Evolutionary conservation across 2,113 vertebrate genomes (phyloP), one percentile per base, ranked within the genome.

Genomic region (Cyanoderma ruficeps): DNA sequence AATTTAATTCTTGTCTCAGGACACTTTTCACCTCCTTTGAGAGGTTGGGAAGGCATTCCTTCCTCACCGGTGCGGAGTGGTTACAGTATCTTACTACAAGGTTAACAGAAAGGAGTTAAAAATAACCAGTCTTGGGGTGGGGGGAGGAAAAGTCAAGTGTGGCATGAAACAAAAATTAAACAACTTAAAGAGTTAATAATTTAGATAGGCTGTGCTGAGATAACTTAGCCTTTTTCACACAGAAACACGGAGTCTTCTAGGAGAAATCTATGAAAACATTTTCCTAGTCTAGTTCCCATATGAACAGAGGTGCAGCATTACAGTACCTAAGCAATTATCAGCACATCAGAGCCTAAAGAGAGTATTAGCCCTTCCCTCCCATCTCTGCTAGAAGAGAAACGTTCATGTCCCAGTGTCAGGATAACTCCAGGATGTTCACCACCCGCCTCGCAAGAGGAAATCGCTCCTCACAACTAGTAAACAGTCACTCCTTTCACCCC

Each of bases 361-460:
- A 10, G 6, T 31, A 81, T 42, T 60, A 27, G 25, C 57, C 44
- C 14, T 53, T 47, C 14, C 52, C n/a, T 68, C n/a, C 15, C 35
- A 57, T 10, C 74, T 35, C 74, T 31, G 44, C 78, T 16, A 31
- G 27, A 41, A 5, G 22, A 3, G 7, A 52, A 65, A 8, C 37
- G 57, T 10, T 23, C 27, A 11, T 0, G 1, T 25, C 30, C 44
- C 25, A 60, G 19, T 1, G 4, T 13, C 65, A 42, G 5, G 44
- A 0, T 10, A 79, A 47, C 15, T 22, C 77, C 31, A 35, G 52
- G 30, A 30, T 1, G 25, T 25, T 89, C 83, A 16, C 7, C 22
- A 17, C 1, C 19, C 10, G 15, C 33, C 39, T 25, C 35, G 13
- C 28, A 15, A 15, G 53, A 72, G 7, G 46, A 52, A 61, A 47